Percentiles rank a stretch among this genome's conserved stretches.
Conservation (phyloP, 1,140 invertebrate species). For the Lasioglossum albipes region DNA sequence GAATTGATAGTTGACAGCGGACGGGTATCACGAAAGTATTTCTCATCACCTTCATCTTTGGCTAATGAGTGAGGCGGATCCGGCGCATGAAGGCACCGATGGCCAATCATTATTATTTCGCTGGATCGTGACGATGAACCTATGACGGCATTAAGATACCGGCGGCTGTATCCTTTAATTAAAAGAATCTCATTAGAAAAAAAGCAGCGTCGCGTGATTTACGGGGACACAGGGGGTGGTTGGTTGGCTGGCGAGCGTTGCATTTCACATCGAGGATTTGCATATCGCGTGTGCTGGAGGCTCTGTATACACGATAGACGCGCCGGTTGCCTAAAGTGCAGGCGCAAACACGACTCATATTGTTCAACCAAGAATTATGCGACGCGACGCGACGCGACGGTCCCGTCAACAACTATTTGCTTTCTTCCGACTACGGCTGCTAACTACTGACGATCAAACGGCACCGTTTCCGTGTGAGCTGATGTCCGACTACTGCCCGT, state of each 20-base stretch:
- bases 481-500: not conserved
- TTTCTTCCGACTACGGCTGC: not conserved
- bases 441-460: conserved; percentile 41
- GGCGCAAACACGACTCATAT: conserved; percentile 28
- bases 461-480: conserved; percentile 7
- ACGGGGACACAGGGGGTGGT: conserved; percentile 26
- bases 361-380: conserved; percentile 35
- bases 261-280: conserved; percentile 67
- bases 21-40: conserved; percentile 6
- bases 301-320: conserved; percentile 6
- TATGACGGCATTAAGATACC: conserved; percentile 23
- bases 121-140: conserved; percentile 34
- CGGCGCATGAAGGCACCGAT: not conserved
- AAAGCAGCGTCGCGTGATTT: conserved; percentile 59
- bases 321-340: conserved; percentile 30
- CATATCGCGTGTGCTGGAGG: conserved; percentile 67
- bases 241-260: conserved; percentile 13
- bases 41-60: conserved; percentile 26
- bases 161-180: conserved; percentile 59
- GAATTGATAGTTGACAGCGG: not conserved
- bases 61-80: conserved; percentile 25
- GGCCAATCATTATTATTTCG: conserved; percentile 1
- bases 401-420: conserved; percentile 19
- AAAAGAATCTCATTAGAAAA: conserved; percentile 57
- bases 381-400: too few relatives aligned